Conservation (phyloP, 2,797 vertebrate species). For the Sebastes paucispinis region DNA sequence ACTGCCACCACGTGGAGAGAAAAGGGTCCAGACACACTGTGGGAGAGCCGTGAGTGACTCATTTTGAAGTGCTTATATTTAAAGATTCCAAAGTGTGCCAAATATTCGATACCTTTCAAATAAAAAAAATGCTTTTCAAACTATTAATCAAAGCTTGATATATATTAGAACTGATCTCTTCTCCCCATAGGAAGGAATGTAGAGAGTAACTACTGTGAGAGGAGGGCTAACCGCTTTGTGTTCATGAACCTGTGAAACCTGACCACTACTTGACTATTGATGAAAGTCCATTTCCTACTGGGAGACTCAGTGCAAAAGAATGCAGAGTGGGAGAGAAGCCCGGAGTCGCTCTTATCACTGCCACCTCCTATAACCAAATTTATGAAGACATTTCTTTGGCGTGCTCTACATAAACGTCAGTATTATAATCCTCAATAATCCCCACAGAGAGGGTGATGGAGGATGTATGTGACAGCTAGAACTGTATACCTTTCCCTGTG, state of each 20-base stretch:
- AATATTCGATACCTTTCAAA: constrained; percentile 1
- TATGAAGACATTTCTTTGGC: constrained; percentile 68
- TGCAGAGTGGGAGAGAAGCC: constrained; percentile 33
- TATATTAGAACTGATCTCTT: background rate
- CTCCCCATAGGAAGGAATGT: background rate
- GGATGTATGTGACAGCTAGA: constrained; percentile 54
- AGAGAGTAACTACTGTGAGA: background rate
- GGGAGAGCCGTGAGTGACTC: background rate
- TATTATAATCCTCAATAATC: constrained; percentile 72
- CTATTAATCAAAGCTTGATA: constrained; percentile 4
- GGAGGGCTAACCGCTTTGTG: background rate
- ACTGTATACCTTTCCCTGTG: constrained; percentile 18
- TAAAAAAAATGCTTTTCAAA: constrained; percentile 2
- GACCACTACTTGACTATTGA: constrained; percentile 8
- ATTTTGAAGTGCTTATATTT: background rate
- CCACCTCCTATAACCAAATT: constrained; percentile 64
- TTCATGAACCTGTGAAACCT: constrained; percentile 24
- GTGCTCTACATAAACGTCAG: constrained; percentile 35
- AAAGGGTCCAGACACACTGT: background rate
- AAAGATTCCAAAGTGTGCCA: background rate
- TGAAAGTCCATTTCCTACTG: constrained; percentile 31
- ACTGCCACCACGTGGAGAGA: constrained; percentile 61
- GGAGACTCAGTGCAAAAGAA: constrained; percentile 45
- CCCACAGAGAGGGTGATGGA: constrained; percentile 54
- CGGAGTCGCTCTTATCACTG: constrained; percentile 57